Conservation (phyloP, 2,113 vertebrate genomes). For the Terrapene triunguis region DNA sequence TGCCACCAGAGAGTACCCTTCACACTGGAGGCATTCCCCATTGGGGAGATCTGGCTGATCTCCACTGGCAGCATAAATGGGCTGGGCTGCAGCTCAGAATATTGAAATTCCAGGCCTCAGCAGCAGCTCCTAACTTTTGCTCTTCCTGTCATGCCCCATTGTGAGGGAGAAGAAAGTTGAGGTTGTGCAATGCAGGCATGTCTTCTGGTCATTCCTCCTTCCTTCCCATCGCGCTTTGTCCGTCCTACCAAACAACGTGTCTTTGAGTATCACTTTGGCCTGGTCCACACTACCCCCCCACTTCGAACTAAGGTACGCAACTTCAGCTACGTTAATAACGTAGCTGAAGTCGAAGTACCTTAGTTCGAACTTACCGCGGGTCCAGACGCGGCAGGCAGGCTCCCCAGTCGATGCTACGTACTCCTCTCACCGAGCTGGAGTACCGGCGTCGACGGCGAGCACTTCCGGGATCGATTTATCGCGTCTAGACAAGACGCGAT, state of each 20-base stretch:
- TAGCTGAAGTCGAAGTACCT: too few relatives aligned
- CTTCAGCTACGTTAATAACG: too few relatives aligned
- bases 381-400: too few relatives aligned
- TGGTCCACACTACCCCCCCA: too few relatives aligned
- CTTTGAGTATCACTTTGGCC: neutral
- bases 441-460: too few relatives aligned
- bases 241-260: neutral
- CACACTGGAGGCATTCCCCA: rapidly evolving
- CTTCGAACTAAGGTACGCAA: too few relatives aligned
- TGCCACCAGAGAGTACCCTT: neutral
- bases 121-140: neutral
- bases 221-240: neutral
- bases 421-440: too few relatives aligned
- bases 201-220: neutral
- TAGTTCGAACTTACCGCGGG: too few relatives aligned
- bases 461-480: too few relatives aligned
- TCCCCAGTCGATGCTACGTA: too few relatives aligned
- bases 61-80: rapidly evolving
- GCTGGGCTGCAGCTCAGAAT: neutral
- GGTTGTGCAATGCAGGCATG: neutral
- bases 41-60: rapidly evolving
- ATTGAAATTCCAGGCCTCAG: rapidly evolving
- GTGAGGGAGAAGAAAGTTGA: rapidly evolving
- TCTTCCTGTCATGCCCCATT: neutral
- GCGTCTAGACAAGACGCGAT: too few relatives aligned